Percentiles rank a stretch among this genome's conserved stretches.
phyloP scores from a whole-genome alignment of 1,140 invertebrate species.

The Diorhabda elongata region DNA sequence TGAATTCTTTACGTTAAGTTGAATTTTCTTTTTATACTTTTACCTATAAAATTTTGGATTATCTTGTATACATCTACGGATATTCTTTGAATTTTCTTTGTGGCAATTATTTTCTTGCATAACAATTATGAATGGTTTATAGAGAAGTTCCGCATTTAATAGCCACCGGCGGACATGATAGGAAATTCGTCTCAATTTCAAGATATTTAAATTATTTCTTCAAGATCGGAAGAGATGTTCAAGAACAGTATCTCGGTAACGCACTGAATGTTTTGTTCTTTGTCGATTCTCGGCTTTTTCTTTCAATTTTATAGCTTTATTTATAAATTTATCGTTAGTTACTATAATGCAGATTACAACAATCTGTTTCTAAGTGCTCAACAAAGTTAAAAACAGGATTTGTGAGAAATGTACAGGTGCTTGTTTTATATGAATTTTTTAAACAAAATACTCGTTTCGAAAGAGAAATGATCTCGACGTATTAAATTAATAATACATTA shows the following conservation, averaged over 20 bases:
- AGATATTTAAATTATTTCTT: too few relatives aligned
- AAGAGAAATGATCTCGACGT: neutral
- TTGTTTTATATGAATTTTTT: neutral
- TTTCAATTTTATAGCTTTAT: neutral
- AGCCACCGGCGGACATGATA: neutral
- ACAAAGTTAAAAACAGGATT: neutral
- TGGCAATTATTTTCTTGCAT: too few relatives aligned
- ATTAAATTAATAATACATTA: neutral
- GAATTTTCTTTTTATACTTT: too few relatives aligned
- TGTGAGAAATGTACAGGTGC: neutral
- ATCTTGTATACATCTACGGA: too few relatives aligned
- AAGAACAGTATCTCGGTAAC: too few relatives aligned
- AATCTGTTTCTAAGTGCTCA: too few relatives aligned
- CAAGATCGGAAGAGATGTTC: too few relatives aligned
- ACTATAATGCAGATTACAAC: too few relatives aligned
- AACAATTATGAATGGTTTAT: neutral
- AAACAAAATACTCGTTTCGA: neutral
- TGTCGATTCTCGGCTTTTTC: neutral
- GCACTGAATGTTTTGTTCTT: too few relatives aligned
- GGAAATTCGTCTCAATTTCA: neutral
- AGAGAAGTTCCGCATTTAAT: neutral
- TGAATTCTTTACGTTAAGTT: too few relatives aligned
- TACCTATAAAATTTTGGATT: too few relatives aligned
- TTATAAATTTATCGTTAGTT: neutral
- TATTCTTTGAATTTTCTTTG: too few relatives aligned